These are phyloP conservation scores for Champsocephalus esox DNA, from an alignment of 2,797 vertebrate genomes.

Conservation along the genomic window DNA sequence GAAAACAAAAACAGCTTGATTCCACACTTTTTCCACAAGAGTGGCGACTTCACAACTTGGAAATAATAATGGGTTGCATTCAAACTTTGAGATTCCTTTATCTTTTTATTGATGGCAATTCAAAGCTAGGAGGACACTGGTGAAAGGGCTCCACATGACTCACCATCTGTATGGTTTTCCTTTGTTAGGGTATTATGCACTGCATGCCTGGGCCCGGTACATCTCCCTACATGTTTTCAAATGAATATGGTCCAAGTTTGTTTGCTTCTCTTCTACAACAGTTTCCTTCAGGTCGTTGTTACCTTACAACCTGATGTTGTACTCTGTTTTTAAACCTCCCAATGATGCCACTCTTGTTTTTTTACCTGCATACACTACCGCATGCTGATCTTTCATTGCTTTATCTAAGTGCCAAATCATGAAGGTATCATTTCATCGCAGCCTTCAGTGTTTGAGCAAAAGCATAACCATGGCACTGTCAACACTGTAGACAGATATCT, in stretches of 20 bases:
- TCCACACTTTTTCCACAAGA: not conserved
- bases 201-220: not conserved
- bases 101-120: too few relatives aligned
- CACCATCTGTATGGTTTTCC: not conserved
- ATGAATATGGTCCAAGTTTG: not conserved
- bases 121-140: not conserved
- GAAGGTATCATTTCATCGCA: not conserved
- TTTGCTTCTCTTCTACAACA: too few relatives aligned
- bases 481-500: not conserved
- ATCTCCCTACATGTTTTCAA: not conserved
- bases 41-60: too few relatives aligned
- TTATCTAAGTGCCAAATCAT: conserved; percentile 12
- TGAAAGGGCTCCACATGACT: not conserved
- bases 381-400: not conserved
- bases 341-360: conserved; percentile 24
- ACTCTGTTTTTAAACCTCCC: not conserved
- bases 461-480: not conserved
- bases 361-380: not conserved
- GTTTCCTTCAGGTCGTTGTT: not conserved
- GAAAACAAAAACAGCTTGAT: not conserved
- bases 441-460: conserved; percentile 1
- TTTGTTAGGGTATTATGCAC: not conserved
- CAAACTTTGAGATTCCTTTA: not conserved
- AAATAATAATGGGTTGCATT: too few relatives aligned
- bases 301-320: not conserved